Percentiles rank a stretch among this genome's conserved stretches.
These are phyloP conservation scores for Elephantulus edwardii DNA, from an alignment of 2,113 vertebrate genomes.

Conservation along the genomic window DNA sequence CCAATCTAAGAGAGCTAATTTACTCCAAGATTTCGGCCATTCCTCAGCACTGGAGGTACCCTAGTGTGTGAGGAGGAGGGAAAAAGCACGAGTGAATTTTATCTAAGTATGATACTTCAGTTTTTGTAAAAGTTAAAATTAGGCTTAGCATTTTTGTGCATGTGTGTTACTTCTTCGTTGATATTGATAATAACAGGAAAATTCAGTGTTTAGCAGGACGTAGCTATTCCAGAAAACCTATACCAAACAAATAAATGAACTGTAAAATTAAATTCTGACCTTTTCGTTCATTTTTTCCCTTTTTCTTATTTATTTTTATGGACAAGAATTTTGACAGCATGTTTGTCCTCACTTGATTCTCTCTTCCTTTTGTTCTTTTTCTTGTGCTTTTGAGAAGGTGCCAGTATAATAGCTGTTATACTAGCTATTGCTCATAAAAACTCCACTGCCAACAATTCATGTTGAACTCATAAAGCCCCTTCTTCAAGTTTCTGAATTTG, in stretches of 20 bases:
- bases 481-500: too few species aligned
- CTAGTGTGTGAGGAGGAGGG: neutral
- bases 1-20: neutral
- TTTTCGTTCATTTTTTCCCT: neutral
- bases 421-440: neutral
- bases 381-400: neutral
- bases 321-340: neutral
- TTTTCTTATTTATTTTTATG: neutral
- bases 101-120: neutral
- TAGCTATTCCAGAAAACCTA: neutral
- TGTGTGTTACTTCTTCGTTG: neutral
- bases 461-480: too few species aligned
- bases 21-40: neutral
- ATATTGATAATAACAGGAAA: neutral
- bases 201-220: neutral
- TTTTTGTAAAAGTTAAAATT: neutral
- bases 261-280: neutral
- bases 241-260: neutral
- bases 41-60: neutral
- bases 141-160: neutral
- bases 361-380: neutral
- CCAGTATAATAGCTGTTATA: neutral
- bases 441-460: too few species aligned
- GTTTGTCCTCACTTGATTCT: neutral
- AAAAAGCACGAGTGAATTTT: neutral